Evolutionary conservation across 2,113 vertebrate species (phyloP).

Genomic region (Dasyprocta punctata): DNA sequence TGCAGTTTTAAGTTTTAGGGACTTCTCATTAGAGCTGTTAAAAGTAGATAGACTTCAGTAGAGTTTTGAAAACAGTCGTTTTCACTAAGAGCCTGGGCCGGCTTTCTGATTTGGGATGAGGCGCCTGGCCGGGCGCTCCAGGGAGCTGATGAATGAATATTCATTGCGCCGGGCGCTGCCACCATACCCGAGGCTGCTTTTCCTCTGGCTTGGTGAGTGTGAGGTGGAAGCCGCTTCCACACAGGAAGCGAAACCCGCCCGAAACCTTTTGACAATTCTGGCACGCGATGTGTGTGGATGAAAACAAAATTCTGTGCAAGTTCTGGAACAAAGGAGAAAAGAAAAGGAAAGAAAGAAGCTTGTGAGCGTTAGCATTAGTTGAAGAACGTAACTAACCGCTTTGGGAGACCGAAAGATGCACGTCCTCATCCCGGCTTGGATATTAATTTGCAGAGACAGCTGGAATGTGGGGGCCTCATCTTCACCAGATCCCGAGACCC

Average conservation of each 20-base stretch:
- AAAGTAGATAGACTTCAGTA: not conserved
- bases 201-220: not conserved
- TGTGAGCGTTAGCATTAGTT: not conserved
- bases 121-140: not conserved
- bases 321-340: conserved; percentile 14
- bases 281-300: conserved; percentile 14
- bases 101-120: conserved; percentile 18
- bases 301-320: conserved; percentile 51
- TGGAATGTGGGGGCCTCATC: not conserved
- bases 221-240: conserved; percentile 3
- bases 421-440: not conserved
- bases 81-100: conserved; percentile 70
- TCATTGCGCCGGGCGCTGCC: not conserved
- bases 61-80: conserved; percentile 38
- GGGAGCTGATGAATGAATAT: conserved; percentile 58
- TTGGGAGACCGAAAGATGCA: not conserved
- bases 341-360: conserved; percentile 4
- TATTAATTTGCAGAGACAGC: not conserved
- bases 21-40: conserved; percentile 48
- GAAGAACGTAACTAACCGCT: not conserved
- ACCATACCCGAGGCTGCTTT: too few species aligned
- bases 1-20: conserved; percentile 57
- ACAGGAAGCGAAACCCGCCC: conserved; percentile 56
- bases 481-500: not conserved
- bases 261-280: conserved; percentile 19